Evolutionary conservation across 2,113 vertebrate species (phyloP), one percentile per base, ranked within the genome.

Genomic region (Castor canadensis): DNA sequence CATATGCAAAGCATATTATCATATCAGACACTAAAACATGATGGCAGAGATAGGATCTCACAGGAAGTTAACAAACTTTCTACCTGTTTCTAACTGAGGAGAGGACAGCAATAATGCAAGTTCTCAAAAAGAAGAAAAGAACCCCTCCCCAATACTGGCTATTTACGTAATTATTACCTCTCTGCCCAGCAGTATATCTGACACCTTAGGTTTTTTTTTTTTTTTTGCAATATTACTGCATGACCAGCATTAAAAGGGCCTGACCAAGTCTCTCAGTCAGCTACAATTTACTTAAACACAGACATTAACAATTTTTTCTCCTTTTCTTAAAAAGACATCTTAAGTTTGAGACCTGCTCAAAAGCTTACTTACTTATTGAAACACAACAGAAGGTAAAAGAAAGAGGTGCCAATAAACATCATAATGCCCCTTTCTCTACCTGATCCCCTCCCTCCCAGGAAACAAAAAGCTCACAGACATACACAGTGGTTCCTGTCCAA

Each of bases 271-370:
- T 73, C 72, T 97, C 91, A 93, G 76, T 89, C 80, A 54, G 54
- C 32, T 77, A 87, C 47, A 93, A 47, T 93, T 96, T 92, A 89
- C 49, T 95, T 95, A 97, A 67, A 89, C 73, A 95, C 20, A 96
- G 72, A 95, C 84, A 92, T 93, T 17, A 58, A 92, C 95, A 75
- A 64, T 91, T 95, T 92, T 90, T 75, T 40, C 82, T 94, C 43
- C 58, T 97, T 96, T 97, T 97, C 93, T 96, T 96, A 96, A 97
- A 98, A 97, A 98, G 87, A 94, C 92, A 97, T 96, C 96, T 97
- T 97, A 98, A 94, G 96, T 98, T 97, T 97, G 99, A 99, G 99
- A 98, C 99, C 99, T 96, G 99, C 99, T 99, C 99, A 99, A 97
- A 98, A 96, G 97, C 98, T 98, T 95, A 77, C 83, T 62, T n/a